Evolutionary conservation across 2,888 invertebrate species (phyloP).

Genomic region (Syrphus vitripennis): DNA sequence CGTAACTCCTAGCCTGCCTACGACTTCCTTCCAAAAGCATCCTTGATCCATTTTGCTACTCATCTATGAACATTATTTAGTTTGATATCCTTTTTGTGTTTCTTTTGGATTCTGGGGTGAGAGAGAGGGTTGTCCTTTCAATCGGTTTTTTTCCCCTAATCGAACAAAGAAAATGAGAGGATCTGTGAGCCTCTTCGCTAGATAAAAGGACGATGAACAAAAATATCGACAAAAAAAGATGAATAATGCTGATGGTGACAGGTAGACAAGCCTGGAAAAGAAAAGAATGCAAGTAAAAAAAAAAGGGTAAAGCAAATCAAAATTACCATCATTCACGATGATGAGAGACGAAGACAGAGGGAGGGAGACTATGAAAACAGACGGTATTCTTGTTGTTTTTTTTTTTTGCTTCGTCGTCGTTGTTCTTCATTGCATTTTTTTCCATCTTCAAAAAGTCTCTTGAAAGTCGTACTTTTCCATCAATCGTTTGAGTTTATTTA

Average conservation of each 20-base stretch:
- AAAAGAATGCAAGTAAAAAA: not conserved
- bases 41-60: conserved; percentile 31
- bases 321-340: conserved; percentile 63
- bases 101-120: not conserved
- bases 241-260: conserved; percentile 66
- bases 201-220: conserved; percentile 16
- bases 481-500: conserved; percentile 30
- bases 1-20: not conserved
- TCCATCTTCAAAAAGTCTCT: too few species aligned
- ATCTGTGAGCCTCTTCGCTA: conserved; percentile 8
- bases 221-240: conserved; percentile 38
- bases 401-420: not conserved
- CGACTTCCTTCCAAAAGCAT: not conserved
- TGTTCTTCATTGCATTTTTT: not conserved
- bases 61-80: conserved; percentile 58
- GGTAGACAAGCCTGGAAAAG: conserved; percentile 45
- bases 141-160: conserved; percentile 1
- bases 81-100: conserved; percentile 45
- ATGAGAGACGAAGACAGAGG: too few species aligned
- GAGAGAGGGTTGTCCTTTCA: not conserved
- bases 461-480: not conserved
- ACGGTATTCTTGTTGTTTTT: not conserved
- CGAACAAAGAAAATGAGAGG: conserved; percentile 23
- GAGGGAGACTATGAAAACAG: conserved; percentile 40
- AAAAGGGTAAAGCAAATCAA: conserved; percentile 49